Percentiles rank a stretch among this genome's conserved stretches.
Evolutionary conservation across 2,113 vertebrate species (phyloP).

Genomic region (Mormyrus lacerda): DNA sequence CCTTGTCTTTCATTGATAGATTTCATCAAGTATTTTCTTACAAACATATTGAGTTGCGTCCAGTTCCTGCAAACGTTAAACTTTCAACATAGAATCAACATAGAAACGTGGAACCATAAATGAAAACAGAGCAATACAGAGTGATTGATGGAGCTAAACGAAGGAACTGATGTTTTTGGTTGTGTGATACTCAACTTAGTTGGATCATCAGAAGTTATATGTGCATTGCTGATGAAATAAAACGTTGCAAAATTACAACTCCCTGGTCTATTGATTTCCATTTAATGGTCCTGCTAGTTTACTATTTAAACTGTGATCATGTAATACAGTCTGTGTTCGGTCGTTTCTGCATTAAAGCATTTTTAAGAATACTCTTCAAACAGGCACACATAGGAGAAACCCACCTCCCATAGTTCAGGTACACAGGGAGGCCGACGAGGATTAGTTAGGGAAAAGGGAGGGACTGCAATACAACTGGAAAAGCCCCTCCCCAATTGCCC

Average conservation of each 20-base stretch:
- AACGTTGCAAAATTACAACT: not conserved
- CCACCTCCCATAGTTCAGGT: not conserved
- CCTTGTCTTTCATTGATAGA: not conserved
- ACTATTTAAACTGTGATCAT: not conserved
- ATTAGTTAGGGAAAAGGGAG: not conserved
- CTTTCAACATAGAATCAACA: not conserved
- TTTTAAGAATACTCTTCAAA: not conserved
- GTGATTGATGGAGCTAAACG: not conserved
- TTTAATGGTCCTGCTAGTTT: not conserved
- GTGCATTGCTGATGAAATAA: slow-evolving; percentile 11
- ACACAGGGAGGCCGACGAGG: not conserved
- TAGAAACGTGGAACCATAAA: not conserved
- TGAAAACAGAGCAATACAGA: not conserved
- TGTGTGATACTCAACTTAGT: not conserved
- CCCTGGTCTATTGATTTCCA: not conserved
- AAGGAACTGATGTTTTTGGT: not conserved
- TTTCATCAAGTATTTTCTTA: not conserved
- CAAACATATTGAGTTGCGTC: not conserved
- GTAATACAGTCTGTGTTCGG: not conserved
- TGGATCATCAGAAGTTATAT: not conserved
- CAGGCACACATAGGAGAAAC: not conserved
- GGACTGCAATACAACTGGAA: not conserved
- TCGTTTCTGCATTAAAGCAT: not conserved
- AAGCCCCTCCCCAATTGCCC: not conserved
- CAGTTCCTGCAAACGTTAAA: not conserved